Evolutionary conservation across 2,797 vertebrate species (phyloP).

Genomic region (Gallinago solitaria): DNA sequence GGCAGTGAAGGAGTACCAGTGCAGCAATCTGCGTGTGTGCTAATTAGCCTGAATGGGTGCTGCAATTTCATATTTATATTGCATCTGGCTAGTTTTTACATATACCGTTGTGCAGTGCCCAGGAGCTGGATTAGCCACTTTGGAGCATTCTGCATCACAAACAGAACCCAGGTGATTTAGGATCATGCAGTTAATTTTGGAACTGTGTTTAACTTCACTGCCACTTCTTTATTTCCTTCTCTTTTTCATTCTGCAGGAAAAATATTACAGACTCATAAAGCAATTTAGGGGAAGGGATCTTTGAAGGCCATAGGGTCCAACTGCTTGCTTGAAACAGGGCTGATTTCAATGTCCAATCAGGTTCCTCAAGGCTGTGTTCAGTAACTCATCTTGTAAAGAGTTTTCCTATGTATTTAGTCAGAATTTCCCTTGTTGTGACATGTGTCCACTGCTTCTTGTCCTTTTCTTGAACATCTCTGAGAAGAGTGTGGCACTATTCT

Average conservation of each 20-base stretch:
- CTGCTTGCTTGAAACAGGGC: neutral
- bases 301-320: neutral
- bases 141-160: neutral
- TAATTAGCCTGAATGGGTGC: slow-evolving; percentile 2
- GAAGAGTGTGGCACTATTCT: neutral
- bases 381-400: neutral
- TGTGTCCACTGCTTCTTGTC: neutral
- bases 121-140: neutral
- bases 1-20: neutral
- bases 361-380: neutral
- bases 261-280: neutral
- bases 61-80: neutral
- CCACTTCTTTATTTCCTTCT: neutral
- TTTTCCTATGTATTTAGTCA: neutral
- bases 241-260: neutral
- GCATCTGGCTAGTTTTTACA: neutral
- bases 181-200: neutral
- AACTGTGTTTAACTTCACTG: neutral
- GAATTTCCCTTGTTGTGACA: neutral
- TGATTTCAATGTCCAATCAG: neutral
- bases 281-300: neutral
- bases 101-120: neutral
- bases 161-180: neutral
- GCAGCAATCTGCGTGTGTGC: neutral
- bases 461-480: neutral